Percentiles rank a stretch among this genome's conserved stretches.
Conservation (phyloP, 2,888 invertebrate species). For the Eupithecia exiguata region DNA sequence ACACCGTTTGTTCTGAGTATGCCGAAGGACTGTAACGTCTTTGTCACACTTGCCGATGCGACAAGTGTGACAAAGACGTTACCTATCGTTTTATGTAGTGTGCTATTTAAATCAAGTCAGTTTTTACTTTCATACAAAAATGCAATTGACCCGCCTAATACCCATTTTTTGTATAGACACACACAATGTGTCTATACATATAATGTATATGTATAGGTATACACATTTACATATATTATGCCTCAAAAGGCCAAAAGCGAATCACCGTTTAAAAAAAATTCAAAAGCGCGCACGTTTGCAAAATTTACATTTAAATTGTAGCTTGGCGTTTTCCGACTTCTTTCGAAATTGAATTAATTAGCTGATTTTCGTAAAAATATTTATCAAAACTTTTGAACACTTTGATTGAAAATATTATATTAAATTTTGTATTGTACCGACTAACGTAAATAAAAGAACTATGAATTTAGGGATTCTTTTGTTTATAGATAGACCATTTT, state of each 20-base stretch:
- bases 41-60: no score
- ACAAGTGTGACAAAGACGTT: not conserved
- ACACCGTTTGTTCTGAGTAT: not conserved
- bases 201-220: no score
- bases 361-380: slow-evolving; percentile 18
- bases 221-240: no score
- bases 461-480: not conserved
- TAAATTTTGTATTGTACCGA: not conserved
- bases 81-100: not conserved
- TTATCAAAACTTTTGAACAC: slow-evolving; percentile 68
- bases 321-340: not conserved
- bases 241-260: not conserved
- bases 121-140: not conserved
- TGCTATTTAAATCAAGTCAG: not conserved
- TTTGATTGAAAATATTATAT: slow-evolving; percentile 39
- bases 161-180: not conserved
- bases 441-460: not conserved
- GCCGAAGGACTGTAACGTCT: not conserved
- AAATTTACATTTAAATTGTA: not conserved
- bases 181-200: not conserved
- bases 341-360: not conserved
- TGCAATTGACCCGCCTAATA: not conserved
- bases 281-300: not conserved
- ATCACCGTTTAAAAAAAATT: not conserved
- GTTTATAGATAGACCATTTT: not conserved